Conservation (phyloP, 2,888 invertebrate genomes). For the Allophyes oxyacanthae region DNA sequence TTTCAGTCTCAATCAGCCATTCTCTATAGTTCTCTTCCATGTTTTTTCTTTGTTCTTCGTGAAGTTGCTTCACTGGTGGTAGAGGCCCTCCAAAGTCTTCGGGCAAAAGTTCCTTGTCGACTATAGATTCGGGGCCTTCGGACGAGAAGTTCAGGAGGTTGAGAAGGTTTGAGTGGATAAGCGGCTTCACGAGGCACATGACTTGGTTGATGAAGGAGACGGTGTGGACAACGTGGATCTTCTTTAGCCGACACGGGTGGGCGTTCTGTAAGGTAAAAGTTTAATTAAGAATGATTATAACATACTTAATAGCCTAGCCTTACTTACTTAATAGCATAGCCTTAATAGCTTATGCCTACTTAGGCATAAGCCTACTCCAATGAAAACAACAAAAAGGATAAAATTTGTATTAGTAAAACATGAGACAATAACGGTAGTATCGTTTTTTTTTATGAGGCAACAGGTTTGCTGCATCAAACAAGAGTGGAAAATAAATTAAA, state of each 20-base stretch:
- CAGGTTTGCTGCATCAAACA: too few species aligned
- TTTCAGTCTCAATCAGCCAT: conserved; percentile 90
- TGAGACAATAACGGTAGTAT: too few species aligned
- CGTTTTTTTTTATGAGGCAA: too few species aligned
- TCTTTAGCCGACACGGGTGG: conserved; percentile 91
- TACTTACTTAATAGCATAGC: too few species aligned
- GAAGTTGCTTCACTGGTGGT: conserved; percentile 85
- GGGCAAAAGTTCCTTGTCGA: conserved; percentile 81
- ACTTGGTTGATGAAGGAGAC: conserved; percentile 92
- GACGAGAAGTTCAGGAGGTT: conserved; percentile 90
- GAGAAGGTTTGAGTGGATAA: conserved; percentile 90
- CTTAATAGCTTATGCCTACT: too few species aligned
- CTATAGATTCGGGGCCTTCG: conserved; percentile 83
- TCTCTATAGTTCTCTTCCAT: conserved; percentile 90
- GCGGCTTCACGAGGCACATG: conserved; percentile 91
- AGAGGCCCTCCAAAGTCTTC: conserved; percentile 91
- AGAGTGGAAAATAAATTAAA: too few species aligned
- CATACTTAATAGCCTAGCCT: background rate
- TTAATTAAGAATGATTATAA: background rate
- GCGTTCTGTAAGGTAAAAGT: conserved; percentile 87
- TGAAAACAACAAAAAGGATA: too few species aligned
- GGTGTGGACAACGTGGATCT: conserved; percentile 91
- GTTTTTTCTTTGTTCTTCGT: conserved; percentile 87
- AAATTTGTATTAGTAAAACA: too few species aligned
- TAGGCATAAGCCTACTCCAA: too few species aligned